Evolutionary conservation across 2,888 invertebrate genomes (phyloP).

Genomic region (Acanthopleura granulata): DNA sequence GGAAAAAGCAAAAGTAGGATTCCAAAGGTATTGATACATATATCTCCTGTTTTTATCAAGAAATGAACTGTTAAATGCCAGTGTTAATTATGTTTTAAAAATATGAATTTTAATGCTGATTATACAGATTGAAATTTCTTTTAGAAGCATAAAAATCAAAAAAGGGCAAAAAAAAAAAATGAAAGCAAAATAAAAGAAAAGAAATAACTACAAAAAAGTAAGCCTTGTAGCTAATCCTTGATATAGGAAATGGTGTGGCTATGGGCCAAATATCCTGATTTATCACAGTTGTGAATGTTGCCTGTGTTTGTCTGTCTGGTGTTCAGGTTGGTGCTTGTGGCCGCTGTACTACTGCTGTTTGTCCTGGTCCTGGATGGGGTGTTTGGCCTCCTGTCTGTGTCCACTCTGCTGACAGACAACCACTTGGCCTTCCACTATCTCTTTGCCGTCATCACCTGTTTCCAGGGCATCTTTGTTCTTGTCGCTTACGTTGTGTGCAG

Average conservation of each 20-base stretch:
- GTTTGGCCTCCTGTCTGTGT: slow-evolving; percentile 82
- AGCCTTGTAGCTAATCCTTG: no score
- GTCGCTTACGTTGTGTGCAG: slow-evolving; percentile 91
- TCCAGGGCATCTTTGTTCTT: slow-evolving; percentile 86
- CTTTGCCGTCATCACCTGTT: slow-evolving; percentile 81
- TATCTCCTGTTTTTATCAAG: no score
- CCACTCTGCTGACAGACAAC: slow-evolving; percentile 74
- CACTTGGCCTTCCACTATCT: slow-evolving; percentile 81
- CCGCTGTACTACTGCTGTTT: slow-evolving; percentile 85
- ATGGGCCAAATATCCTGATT: no score
- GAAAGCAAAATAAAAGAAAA: no score
- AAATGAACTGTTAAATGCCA: no score
- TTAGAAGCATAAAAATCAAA: no score
- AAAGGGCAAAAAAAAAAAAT: no score
- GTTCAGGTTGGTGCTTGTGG: slow-evolving; percentile 83
- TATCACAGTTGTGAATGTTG: slow-evolving; percentile 24
- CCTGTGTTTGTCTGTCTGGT: slow-evolving; percentile 26
- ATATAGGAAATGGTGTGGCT: no score
- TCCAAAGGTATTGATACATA: slow-evolving; percentile 75
- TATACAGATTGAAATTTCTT: no score
- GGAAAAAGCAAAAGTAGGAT: slow-evolving; percentile 88
- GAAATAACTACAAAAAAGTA: no score
- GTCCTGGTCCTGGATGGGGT: slow-evolving; percentile 90
- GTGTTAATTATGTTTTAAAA: no score
- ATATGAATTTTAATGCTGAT: no score